These are phyloP conservation scores for Xenus cinereus DNA, from an alignment of 2,113 vertebrate species.

Conservation along the genomic window DNA sequence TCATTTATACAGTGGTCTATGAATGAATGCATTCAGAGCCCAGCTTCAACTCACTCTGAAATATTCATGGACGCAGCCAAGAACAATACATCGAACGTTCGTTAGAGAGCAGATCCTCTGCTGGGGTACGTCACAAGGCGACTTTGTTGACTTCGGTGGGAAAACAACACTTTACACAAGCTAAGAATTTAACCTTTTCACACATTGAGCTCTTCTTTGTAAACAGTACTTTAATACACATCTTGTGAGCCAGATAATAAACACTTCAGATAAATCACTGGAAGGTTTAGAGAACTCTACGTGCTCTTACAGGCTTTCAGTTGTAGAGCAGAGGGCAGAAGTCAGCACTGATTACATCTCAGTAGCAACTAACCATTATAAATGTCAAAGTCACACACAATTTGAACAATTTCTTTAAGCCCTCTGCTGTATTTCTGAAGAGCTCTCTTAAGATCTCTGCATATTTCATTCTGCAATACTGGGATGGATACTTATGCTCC, in stretches of 20 bases:
- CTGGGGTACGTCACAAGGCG: not conserved
- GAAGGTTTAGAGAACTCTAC: not conserved
- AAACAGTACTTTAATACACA: not conserved
- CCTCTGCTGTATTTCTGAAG: not conserved
- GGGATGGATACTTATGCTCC: not conserved
- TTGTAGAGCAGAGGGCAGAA: not conserved
- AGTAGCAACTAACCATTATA: not conserved
- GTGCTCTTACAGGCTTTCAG: not conserved
- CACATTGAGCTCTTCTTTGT: not conserved
- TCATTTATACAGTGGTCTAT: slow-evolving; percentile 1
- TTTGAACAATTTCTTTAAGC: not conserved
- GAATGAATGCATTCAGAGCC: slow-evolving; percentile 46
- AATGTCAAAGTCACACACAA: not conserved
- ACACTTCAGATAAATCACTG: not conserved
- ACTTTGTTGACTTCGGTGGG: not conserved
- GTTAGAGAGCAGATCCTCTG: not conserved
- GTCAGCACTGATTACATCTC: not conserved
- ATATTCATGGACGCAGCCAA: slow-evolving; percentile 13
- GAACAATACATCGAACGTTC: not conserved
- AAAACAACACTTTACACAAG: slow-evolving; percentile 25
- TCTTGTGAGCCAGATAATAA: slow-evolving; percentile 9
- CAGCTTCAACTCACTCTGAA: not conserved
- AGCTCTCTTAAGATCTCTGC: not conserved
- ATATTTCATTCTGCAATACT: not conserved
- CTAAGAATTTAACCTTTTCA: not conserved